Base-by-base conservation (phyloP, 2,888 invertebrate species). In the Anaspis maculata region DNA sequence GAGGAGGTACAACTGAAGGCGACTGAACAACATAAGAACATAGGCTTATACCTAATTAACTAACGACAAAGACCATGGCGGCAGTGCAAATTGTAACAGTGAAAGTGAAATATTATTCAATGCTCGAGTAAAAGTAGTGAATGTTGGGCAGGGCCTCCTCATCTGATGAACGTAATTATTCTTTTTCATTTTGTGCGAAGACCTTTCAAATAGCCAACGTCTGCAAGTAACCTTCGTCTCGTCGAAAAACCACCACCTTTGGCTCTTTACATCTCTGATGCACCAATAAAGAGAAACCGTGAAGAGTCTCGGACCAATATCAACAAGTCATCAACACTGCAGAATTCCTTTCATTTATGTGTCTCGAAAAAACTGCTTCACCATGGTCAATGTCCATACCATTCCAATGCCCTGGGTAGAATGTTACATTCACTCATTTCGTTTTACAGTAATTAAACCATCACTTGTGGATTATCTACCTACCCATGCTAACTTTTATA, bases 71-170 rank as follows among this genome's bases (percentile, higher is more conserved):
- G n/a, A n/a, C n/a, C n/a, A n/a, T n/a, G n/a, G n/a, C n/a, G n/a
- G n/a, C n/a, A n/a, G n/a, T n/a, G n/a, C n/a, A 22, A 39, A 39
- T 25, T 39, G 28, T 29, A 39, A 15, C 30, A 40, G 40, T 27
- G 40, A 40, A 40, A 40, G 40, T 40, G 23, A 36, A 37, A 30
- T 34, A 37, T 32, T 37, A 37, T 35, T 39, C 36, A 36, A 39
- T 41, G 29, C 25, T 13, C 9, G 34, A 36, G 44, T 39, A 44
- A 44, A 44, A 44, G 44, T 38, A 30, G 35, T 37, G 37, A 40
- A 42, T 44, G 36, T 37, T 31, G 39, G 35, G 44, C 25, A 40
- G 40, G 40, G 38, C 32, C 29, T n/a, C n/a, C 25, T 39, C 41
- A 34, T 27, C 33, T 22, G 34, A 34, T 39, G 32, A 39, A 41